These are phyloP conservation scores for Trematomus bernacchii DNA, from an alignment of 2,797 vertebrate species.

Conservation along the genomic window DNA sequence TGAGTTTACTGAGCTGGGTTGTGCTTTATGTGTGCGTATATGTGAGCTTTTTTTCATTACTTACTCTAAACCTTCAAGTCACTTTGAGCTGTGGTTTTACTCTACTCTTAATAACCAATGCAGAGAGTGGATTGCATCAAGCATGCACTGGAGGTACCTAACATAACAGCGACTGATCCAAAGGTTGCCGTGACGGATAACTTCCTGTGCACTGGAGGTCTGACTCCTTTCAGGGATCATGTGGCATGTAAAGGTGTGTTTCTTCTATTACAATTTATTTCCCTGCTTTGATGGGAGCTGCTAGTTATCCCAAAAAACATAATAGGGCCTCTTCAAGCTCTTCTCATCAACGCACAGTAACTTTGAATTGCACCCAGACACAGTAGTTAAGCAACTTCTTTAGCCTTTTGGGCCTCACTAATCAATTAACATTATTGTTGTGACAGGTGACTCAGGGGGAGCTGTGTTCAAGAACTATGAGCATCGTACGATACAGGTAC, in stretches of 20 bases:
- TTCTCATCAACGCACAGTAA: background rate
- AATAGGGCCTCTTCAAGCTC: background rate
- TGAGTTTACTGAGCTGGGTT: constrained; percentile 48
- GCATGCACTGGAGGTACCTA: constrained; percentile 38
- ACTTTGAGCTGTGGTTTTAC: background rate
- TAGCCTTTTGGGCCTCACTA: background rate
- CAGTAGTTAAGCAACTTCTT: background rate
- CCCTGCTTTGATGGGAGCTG: background rate
- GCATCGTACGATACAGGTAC: constrained; percentile 75
- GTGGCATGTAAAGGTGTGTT: constrained; percentile 71
- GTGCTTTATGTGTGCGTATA: background rate
- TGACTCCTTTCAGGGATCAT: background rate
- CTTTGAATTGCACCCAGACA: background rate
- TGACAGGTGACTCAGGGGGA: constrained; percentile 78
- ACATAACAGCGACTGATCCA: constrained; percentile 27
- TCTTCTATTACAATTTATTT: background rate
- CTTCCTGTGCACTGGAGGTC: constrained; percentile 78
- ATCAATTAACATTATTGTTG: background rate
- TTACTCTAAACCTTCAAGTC: background rate
- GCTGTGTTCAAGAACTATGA: constrained; percentile 73
- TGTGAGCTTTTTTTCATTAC: background rate
- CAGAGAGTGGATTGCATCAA: constrained; percentile 70
- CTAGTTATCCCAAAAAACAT: background rate
- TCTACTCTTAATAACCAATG: background rate
- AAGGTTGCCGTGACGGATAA: constrained; percentile 68